Percentiles rank a stretch among this genome's conserved stretches.
Evolutionary conservation across 2,888 invertebrate species (phyloP).

Genomic region (Papilio gigon): DNA sequence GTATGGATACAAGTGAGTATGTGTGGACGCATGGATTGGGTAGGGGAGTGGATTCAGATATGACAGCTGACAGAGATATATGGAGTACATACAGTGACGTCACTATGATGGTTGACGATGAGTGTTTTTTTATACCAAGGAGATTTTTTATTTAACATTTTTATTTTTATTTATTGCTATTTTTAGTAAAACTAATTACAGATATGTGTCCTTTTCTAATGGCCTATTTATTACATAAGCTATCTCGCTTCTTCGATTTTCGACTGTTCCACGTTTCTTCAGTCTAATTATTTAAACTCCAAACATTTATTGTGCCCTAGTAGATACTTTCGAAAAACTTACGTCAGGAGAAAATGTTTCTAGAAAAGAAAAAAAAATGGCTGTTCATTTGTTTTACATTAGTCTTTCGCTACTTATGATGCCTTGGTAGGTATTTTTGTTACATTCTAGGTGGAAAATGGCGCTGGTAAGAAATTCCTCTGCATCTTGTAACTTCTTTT

Average conservation of each 20-base stretch:
- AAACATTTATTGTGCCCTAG: constrained; percentile 22
- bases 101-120: too few relatives aligned
- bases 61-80: too few relatives aligned
- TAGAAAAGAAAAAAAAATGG: neutral
- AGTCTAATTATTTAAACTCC: too few relatives aligned
- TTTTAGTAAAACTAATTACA: neutral
- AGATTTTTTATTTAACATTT: neutral
- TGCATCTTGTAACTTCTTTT: neutral
- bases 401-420: neutral
- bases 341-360: constrained; percentile 10
- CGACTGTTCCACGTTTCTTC: neutral
- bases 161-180: neutral
- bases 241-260: neutral
- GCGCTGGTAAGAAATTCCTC: neutral
- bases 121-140: neutral
- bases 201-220: neutral
- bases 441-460: neutral
- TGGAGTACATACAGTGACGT: too few relatives aligned
- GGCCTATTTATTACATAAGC: constrained; percentile 41
- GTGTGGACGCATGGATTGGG: too few relatives aligned
- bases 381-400: neutral
- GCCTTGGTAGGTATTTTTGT: neutral
- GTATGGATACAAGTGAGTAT: constrained; percentile 94
- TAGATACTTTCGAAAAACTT: constrained; percentile 4
- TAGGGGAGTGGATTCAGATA: too few relatives aligned